Evolutionary conservation across 1,140 invertebrate species (phyloP), one percentile per base, ranked within the genome.

Genomic region (Periplaneta americana): DNA sequence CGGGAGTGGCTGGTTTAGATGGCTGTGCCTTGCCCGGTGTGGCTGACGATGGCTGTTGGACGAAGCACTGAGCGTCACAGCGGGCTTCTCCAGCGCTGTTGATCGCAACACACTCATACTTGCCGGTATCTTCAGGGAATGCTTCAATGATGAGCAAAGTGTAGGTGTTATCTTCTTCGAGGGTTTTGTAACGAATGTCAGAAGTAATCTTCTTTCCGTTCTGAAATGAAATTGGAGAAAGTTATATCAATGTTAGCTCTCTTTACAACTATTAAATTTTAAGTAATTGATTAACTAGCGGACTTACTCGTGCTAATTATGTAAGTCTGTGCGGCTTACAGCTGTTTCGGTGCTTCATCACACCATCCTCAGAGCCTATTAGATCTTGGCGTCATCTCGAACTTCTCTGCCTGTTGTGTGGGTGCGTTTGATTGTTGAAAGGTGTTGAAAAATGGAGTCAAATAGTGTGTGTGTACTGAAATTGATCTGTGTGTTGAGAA

Each of bases 31-130:
- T 93, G 66, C 81, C 80, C 79, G 92, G 66, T 92, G 89, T 83
- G 91, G 90, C 80, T 90, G 90, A 31, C n/a, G 83, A 80, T 1
- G 94, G 92, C 33, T 93, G 91, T 85, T 92, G 93, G 1, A 97
- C 92, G 35, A 90, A 88, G 83, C 95, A 95, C 85, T 95, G 94
- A 9, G 95, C 96, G 87, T 97, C 95, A 86, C 97, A 98, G 82
- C 97, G 92, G 33, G 96, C 96, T 89, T 98, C 96, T 74, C 97
- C 97, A 66, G 93, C 93, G 79, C 91, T 92, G 86, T 98, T 98
- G 34, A 98, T 95, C 4, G 96, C 97, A 17, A 98, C 97, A 87
- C 96, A 97, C 88, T 98, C 96, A 85, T 98, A 98, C 86, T 95
- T 94, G 18, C 95, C 97, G 6, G 92, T 92, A 88, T 98, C 97